Evolutionary conservation across 30 jellyfish, hydroid and myxozoan genomes (phyloP).

Genomic region (Cassiopea xamachana): DNA sequence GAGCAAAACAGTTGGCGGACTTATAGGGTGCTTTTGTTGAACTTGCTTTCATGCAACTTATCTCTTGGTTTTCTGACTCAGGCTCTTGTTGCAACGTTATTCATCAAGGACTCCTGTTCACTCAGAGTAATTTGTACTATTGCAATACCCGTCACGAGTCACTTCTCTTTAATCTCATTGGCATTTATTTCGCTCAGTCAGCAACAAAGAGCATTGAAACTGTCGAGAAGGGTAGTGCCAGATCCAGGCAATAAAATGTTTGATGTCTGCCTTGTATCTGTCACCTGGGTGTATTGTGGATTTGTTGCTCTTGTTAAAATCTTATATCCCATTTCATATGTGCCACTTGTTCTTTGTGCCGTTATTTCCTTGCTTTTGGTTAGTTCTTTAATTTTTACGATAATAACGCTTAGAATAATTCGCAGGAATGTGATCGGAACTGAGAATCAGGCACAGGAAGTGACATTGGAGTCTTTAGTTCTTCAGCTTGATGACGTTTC

Average conservation of each 20-base stretch:
- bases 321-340: background rate
- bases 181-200: slow-evolving; percentile 17
- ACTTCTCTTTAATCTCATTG: slow-evolving; percentile 8
- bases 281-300: slow-evolving; percentile 16
- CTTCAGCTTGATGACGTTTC: slow-evolving; percentile 1
- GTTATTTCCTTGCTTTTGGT: background rate
- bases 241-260: background rate
- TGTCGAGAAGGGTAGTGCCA: background rate
- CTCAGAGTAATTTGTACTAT: slow-evolving; percentile 11
- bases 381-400: background rate
- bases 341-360: background rate
- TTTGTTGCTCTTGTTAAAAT: background rate
- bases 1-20: background rate
- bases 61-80: slow-evolving; percentile 5
- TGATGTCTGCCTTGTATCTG: background rate
- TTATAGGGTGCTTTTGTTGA: background rate
- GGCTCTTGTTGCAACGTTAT: background rate
- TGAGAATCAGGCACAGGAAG: slow-evolving; percentile 2
- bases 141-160: slow-evolving; percentile 8
- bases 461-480: background rate
- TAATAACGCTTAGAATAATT: background rate
- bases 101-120: background rate
- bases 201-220: background rate
- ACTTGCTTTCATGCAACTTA: slow-evolving; percentile 17
- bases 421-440: background rate